phyloP scores from a whole-genome alignment of 2,113 vertebrate species.

The Acanthisitta chloris region DNA sequence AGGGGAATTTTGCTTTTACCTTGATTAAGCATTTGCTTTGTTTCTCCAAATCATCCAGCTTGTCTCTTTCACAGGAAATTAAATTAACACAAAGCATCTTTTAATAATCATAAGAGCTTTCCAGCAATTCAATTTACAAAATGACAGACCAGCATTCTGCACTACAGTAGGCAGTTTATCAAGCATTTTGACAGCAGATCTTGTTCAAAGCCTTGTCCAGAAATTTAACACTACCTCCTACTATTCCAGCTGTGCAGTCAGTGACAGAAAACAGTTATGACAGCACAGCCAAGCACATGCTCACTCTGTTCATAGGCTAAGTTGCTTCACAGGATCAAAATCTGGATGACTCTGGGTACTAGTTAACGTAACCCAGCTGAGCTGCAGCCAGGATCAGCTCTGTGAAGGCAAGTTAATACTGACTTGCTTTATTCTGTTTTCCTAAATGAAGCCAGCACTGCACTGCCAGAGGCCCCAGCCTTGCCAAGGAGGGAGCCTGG shows the following conservation, averaged over 20 bases:
- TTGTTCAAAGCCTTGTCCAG: neutral
- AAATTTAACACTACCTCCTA: neutral
- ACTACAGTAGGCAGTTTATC: neutral
- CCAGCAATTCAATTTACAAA: neutral
- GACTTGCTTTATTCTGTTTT: neutral
- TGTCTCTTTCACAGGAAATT: neutral
- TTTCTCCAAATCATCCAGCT: neutral
- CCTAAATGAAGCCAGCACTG: neutral
- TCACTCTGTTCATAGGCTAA: neutral
- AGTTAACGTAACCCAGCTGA: neutral
- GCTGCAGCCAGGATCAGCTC: neutral
- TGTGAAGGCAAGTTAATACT: neutral
- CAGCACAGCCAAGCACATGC: neutral
- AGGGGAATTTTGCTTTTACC: neutral
- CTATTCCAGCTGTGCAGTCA: neutral
- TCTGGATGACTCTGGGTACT: neutral
- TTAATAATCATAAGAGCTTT: neutral
- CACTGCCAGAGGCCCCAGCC: neutral
- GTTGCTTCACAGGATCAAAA: neutral
- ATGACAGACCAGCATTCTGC: neutral
- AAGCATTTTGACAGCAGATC: neutral
- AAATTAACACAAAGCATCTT: slow-evolving; percentile 3
- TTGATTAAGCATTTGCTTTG: neutral
- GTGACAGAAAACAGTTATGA: neutral
- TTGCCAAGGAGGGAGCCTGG: neutral